Evolutionary conservation across 2,888 invertebrate species (phyloP), one percentile per base, ranked within the genome.

Genomic region (Autographa pulchrina): DNA sequence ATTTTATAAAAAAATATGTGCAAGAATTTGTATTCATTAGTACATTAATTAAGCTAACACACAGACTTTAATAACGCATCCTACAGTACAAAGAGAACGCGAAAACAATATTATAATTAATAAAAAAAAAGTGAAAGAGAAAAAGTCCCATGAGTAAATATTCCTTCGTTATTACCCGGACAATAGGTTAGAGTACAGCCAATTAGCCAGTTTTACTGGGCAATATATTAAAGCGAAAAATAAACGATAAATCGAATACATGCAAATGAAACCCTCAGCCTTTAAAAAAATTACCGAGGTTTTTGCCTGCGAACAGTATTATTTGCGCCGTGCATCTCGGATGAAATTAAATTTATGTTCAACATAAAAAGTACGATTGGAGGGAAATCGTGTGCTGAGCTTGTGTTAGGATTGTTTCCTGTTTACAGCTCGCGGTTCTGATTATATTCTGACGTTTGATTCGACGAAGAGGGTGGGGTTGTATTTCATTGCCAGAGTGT

Each of bases 281-380:
- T 60, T 68, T 56, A 35, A 54, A 58, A 72, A 56, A 66, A 64
- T 66, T 32, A 25, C 58, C 31, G 65, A 59, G 38, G 31, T 67
- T 65, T 62, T 65, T 62, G 14, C 20, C 54, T 11, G 48, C 62
- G 56, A 63, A 56, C 67, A 32, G 68, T 68, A 64, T 64, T 56
- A 72, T 66, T 72, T 63, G 68, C 72, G 63, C 32, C 61, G 56
- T 80, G 73, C 70, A 73, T 70, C 62, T 78, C 66, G 64, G 56
- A 56, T 62, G 68, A 81, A 74, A 81, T 77, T 81, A 81, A 81
- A 72, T 74, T 81, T 81, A 81, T 78, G 70, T 62, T 70, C 63
- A 68, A 69, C 68, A 75, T 81, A 80, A 81, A 83, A 65, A 69
- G 78, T 72, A 70, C 75, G 66, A 74, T 71, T 72, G 58, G 63